Base-by-base conservation (phyloP, 2,797 vertebrate genomes). In the Scomberomorus guttatus region DNA sequence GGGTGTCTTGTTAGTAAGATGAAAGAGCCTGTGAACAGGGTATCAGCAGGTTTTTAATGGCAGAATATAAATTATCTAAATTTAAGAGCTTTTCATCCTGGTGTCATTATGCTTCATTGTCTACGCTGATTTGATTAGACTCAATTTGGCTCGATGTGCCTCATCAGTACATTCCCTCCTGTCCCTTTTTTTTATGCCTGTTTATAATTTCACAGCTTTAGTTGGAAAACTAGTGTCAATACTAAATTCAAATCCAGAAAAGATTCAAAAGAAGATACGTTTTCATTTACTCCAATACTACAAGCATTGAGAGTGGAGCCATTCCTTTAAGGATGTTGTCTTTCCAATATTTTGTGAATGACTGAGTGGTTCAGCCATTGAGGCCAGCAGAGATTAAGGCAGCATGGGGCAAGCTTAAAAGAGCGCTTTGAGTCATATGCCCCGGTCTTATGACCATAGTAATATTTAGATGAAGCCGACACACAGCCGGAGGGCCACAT, bases 391-490 rank as follows among this genome's bases (percentile, higher is more conserved):
- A 61, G 88, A 88, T 91, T 86, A 91, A 76, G 72, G 66, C 46
- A 0, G 75, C 72, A 64, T 84, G 87, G 78, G 84, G 60, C 66
- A 51, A 42, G 57, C 18, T 86, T 80, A 74, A 68, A 71, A 52
- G 59, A 69, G 52, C 12, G 14, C 58, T 79, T 44, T 15, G 62
- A 82, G 91, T 92, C 89, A 92, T 80, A 77, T 85, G 93, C 69
- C 39, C 34, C 3, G 20, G 89, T 93, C 90, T 85, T 70, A 75
- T 92, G 91, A 93, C 75, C 44, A 24, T 24, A 73, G 65, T 62
- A 72, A 54, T 75, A 50, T 84, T 83, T 61, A 71, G 61, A 83
- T 22, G 34, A 62, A 61, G 29, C 56, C 0, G 1, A 61, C 24
- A 7, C 17, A 14, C 57, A 71, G 72, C 71, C 64, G 25, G 2